These are phyloP conservation scores for Scomberomorus guttatus DNA, from an alignment of 2,797 vertebrate species.

Conservation along the genomic window DNA sequence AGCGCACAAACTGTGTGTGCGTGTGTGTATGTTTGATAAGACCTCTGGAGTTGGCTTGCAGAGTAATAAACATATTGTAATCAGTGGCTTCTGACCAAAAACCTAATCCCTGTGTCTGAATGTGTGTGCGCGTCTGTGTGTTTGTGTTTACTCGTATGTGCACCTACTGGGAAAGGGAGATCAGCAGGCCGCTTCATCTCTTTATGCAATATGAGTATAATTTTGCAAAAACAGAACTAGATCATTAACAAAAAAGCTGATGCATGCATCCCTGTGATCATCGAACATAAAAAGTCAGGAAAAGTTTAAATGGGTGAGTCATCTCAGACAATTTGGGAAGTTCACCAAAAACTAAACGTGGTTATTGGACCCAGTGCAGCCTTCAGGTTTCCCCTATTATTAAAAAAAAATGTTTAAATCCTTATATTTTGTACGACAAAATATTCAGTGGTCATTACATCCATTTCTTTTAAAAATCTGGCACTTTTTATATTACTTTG, in stretches of 20 bases:
- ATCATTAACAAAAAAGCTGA: conserved; percentile 7
- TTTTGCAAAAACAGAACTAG: conserved; percentile 30
- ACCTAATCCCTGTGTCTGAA: conserved; percentile 66
- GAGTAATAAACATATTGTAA: conserved; percentile 82
- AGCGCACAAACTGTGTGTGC: conserved; percentile 55
- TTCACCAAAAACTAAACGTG: neutral
- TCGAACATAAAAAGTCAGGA: neutral
- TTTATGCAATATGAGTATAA: conserved; percentile 24
- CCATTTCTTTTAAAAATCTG: too few species aligned
- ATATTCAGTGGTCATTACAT: neutral
- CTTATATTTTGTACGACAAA: neutral
- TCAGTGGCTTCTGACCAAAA: conserved; percentile 76
- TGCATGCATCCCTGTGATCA: neutral
- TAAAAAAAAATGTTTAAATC: neutral
- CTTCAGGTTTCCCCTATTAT: neutral
- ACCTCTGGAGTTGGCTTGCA: conserved; percentile 63
- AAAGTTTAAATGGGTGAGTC: neutral
- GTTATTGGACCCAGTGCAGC: neutral
- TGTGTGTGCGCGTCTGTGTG: conserved; percentile 10
- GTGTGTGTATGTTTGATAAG: conserved; percentile 73
- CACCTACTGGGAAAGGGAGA: conserved; percentile 34
- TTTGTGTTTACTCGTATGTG: conserved; percentile 37
- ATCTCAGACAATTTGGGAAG: neutral
- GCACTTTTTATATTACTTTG: too few species aligned
- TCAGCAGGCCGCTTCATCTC: conserved; percentile 22